Evolutionary conservation across 2,888 invertebrate genomes (phyloP).

Genomic region (Hirtodrosophila trivittata): DNA sequence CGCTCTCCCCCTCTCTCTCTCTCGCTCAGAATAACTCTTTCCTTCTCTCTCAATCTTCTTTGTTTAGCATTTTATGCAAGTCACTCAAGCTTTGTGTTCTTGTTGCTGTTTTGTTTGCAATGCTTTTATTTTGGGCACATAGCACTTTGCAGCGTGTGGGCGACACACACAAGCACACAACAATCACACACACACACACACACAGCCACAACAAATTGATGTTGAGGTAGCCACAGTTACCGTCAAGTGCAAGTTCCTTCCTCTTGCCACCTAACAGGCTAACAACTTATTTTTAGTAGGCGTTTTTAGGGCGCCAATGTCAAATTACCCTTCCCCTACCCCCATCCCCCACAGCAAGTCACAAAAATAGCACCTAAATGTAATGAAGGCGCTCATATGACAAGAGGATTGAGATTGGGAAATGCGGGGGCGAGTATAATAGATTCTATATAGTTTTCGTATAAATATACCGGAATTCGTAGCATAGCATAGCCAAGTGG

Average conservation of each 20-base stretch:
- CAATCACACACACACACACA: conserved; percentile 6
- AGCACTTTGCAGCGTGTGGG: conserved; percentile 33
- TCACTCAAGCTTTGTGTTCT: conserved; percentile 63
- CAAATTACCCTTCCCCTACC: background rate
- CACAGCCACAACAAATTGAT: conserved; percentile 46
- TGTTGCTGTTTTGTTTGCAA: conserved; percentile 34
- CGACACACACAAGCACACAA: conserved; percentile 18
- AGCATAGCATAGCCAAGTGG: conserved; percentile 35
- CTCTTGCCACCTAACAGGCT: background rate
- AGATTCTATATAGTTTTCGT: conserved; percentile 23
- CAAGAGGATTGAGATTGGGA: too few species aligned
- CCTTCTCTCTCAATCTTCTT: conserved; percentile 48
- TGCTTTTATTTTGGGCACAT: conserved; percentile 62
- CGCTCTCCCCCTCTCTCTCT: conserved; percentile 12
- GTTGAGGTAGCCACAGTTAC: conserved; percentile 69
- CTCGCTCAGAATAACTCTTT: conserved; percentile 3
- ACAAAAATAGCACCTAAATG: conserved; percentile 37
- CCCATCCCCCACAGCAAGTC: background rate
- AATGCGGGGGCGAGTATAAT: conserved; percentile 23
- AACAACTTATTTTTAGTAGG: conserved; percentile 61
- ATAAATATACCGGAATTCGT: conserved; percentile 35
- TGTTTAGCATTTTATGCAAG: conserved; percentile 72
- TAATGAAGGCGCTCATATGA: background rate
- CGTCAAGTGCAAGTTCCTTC: conserved; percentile 67
- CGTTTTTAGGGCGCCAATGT: conserved; percentile 59